Conservation (phyloP, 1,140 invertebrate genomes). For the Nasonia vitripennis region DNA sequence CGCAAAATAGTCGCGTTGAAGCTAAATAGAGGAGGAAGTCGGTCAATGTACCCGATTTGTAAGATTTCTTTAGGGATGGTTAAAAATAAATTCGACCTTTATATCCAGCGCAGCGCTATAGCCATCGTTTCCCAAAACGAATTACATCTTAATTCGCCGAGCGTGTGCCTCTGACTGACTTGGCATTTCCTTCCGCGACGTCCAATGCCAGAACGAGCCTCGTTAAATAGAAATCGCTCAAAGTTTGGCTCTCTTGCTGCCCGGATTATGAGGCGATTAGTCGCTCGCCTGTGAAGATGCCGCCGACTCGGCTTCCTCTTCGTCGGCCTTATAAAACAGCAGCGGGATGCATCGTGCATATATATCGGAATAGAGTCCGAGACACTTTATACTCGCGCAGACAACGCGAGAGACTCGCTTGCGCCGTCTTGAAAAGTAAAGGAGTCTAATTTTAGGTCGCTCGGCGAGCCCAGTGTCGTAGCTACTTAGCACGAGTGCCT, state of each 20-base stretch:
- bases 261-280: slow-evolving; percentile 12
- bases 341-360: background rate
- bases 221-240: background rate
- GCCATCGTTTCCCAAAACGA: background rate
- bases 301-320: slow-evolving; percentile 36
- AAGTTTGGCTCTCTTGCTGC: background rate
- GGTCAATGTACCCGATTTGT: too few relatives aligned
- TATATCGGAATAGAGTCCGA: slow-evolving; percentile 25
- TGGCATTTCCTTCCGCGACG: background rate
- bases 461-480: slow-evolving; percentile 54
- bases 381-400: slow-evolving; percentile 49
- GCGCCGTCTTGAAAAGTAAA: slow-evolving; percentile 46
- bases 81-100: too few relatives aligned
- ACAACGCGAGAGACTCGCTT: slow-evolving; percentile 60
- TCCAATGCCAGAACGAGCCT: background rate
- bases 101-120: background rate
- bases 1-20: too few relatives aligned
- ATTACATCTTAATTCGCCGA: background rate
- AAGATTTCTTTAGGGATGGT: too few relatives aligned
- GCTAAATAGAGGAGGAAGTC: too few relatives aligned
- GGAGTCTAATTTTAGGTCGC: slow-evolving; percentile 59
- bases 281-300: slow-evolving; percentile 45
- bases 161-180: background rate
- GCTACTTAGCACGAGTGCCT: slow-evolving; percentile 35
- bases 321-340: too few relatives aligned